Evolutionary conservation across 2,888 invertebrate genomes (phyloP), one percentile per base, ranked within the genome.

Genomic region (Dryocosmus kuriphilus): DNA sequence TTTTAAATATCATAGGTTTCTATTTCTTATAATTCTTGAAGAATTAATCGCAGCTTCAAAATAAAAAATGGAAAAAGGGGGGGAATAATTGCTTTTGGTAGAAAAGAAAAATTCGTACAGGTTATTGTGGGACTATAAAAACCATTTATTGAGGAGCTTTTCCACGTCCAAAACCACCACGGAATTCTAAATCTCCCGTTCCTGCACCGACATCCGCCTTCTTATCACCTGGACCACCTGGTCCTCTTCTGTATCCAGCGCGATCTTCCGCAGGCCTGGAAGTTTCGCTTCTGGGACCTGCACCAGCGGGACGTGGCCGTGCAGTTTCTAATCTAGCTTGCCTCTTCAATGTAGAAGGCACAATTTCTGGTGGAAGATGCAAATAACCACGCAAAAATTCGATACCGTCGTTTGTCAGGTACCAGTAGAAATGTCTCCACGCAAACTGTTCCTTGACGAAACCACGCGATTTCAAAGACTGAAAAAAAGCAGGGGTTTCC

Each of bases 401-500:
- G 91, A 99, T 99, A 86, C 99, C 99, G 90, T 99, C 98, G 92
- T 99, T 99, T 84, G 98, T 99, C 86, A 99, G 94, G 93, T 98
- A 98, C 99, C 99, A 99, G 92, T 99, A 99, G 90, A 97, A 99
- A 92, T 99, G 99, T 89, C 99, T 95, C 99, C 99, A 99, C 6
- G 99, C 99, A 92, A 99, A 99, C 93, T 99, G 99, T 94, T 99
- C 99, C 92, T 97, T 98, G n/a, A 99, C 99, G 90, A 96, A 97
- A 80, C 99, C 99, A 92, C 97, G 95, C 5, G 99, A 99, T 93
- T 98, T 98, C 86, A 99, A 93, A 11, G 98, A 98, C 94, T 95
- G 89, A 27, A 93, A 91, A 81, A 32, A 65, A 57, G n/a, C 2
- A 9, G 9, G 9, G 35, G 9, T 35, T 35, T 11, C 11, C 11